Percentiles rank a stretch among this genome's conserved stretches.
These are phyloP conservation scores for Eutolmus rufibarbis DNA, from an alignment of 2,888 invertebrate genomes.

Conservation along the genomic window DNA sequence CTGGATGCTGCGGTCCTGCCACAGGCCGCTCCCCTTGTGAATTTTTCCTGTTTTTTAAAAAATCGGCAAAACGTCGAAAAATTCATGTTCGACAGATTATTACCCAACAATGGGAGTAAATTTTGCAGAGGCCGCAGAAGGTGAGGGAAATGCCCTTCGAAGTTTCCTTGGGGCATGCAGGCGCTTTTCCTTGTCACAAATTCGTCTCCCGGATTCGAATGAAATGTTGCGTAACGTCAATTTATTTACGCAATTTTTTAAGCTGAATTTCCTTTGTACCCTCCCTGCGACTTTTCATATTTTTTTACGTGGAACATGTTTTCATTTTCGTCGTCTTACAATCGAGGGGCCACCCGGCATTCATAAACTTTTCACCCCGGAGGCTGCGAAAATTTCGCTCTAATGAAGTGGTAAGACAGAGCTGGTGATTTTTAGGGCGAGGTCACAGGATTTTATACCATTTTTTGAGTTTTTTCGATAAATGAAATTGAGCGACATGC, in stretches of 20 bases:
- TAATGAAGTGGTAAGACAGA: conserved; percentile 14
- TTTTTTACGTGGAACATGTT: not conserved
- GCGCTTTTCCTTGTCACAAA: not conserved
- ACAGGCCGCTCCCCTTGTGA: not conserved
- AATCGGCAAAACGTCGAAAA: conserved; percentile 21
- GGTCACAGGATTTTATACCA: not conserved
- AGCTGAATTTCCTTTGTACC: not conserved
- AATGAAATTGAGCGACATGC: not conserved
- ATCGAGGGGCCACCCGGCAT: not conserved
- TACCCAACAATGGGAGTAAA: conserved; percentile 34
- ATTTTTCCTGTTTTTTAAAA: not conserved
- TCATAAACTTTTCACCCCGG: conserved; percentile 4
- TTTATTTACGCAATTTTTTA: conserved; percentile 18
- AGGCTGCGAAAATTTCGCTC: not conserved
- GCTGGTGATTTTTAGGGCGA: not conserved
- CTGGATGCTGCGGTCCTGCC: not conserved
- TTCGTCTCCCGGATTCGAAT: not conserved
- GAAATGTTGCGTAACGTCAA: conserved; percentile 10
- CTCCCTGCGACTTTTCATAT: not conserved
- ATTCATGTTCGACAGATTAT: conserved; percentile 36
- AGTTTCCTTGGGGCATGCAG: not conserved
- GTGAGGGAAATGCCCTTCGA: not conserved
- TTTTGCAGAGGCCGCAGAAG: conserved; percentile 3
- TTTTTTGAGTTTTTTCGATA: not conserved
- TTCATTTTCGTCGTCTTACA: not conserved